Evolutionary conservation across 2,113 vertebrate genomes (phyloP).

Genomic region (Haemorhous mexicanus): DNA sequence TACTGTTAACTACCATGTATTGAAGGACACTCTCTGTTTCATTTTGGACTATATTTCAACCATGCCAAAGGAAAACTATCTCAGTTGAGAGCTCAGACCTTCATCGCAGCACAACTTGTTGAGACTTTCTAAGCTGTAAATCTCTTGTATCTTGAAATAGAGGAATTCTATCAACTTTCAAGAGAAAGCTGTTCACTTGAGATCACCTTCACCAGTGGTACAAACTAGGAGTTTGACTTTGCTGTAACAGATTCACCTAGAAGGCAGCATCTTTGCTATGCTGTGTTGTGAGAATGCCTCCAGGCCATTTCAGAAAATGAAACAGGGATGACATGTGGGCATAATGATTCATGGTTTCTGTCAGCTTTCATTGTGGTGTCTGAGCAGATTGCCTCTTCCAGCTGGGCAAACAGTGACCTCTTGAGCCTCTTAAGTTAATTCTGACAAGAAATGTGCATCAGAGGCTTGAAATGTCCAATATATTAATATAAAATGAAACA

Average conservation of each 20-base stretch:
- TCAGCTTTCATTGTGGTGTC: background rate
- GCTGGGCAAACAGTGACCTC: constrained; percentile 4
- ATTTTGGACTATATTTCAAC: background rate
- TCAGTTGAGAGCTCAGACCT: background rate
- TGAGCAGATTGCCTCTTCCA: background rate
- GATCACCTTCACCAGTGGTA: background rate
- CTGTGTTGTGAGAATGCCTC: background rate
- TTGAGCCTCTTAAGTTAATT: background rate
- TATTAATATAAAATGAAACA: background rate
- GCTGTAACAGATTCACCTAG: background rate
- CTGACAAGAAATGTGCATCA: background rate
- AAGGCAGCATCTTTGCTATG: background rate
- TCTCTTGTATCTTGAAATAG: background rate
- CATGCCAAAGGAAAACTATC: background rate
- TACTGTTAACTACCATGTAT: background rate
- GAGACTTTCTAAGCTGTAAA: background rate
- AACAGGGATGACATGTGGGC: background rate
- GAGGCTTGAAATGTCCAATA: background rate
- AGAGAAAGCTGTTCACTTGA: background rate
- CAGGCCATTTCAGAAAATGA: background rate
- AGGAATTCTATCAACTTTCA: background rate
- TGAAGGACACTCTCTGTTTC: background rate
- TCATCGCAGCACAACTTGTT: background rate
- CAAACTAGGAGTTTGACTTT: background rate
- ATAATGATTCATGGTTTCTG: background rate